A percentile compares a stretch with the other conserved stretches of the same genome.
These are phyloP conservation scores for Lethenteron camtschaticum DNA, from an alignment of 2,113 vertebrate species.

Conservation along the genomic window DNA sequence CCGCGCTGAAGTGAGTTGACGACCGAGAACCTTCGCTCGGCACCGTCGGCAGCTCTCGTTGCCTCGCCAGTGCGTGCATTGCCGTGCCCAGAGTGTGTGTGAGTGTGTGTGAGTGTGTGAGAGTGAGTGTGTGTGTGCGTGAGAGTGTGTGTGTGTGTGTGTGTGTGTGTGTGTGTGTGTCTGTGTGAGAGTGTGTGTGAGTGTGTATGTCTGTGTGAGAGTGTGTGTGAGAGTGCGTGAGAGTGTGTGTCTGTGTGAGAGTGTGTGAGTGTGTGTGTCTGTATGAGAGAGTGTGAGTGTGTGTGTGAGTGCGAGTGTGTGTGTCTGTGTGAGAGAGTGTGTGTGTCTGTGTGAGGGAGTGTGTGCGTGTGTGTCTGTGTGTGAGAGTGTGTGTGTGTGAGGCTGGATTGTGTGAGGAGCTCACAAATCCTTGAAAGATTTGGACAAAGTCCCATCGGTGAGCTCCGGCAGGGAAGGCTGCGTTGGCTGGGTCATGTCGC, in stretches of 20 bases:
- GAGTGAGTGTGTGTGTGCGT: neutral
- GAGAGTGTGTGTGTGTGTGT: neutral
- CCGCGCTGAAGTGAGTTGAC: no score
- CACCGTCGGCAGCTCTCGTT: no score
- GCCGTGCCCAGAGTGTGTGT: neutral
- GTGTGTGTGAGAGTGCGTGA: neutral
- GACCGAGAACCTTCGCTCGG: no score
- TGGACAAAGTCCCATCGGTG: no score
- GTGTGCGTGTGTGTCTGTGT: no score
- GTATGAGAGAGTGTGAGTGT: neutral
- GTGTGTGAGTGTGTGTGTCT: neutral
- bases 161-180: neutral
- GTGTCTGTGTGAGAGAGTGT: neutral
- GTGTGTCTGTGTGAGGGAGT: neutral
- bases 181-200: neutral
- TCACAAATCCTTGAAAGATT: no score
- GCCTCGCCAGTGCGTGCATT: no score
- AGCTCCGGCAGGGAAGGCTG: no score
- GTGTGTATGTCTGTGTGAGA: neutral
- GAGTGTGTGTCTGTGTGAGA: neutral
- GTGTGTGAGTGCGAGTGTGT: neutral
- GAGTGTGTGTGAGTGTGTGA: neutral
- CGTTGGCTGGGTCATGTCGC: no score
- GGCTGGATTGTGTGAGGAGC: no score
- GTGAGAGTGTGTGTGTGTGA: no score